A percentile compares a stretch with the other conserved stretches of the same genome.
Conservation (phyloP, 2,888 invertebrate species). For the Camptogramma bilineatum region DNA sequence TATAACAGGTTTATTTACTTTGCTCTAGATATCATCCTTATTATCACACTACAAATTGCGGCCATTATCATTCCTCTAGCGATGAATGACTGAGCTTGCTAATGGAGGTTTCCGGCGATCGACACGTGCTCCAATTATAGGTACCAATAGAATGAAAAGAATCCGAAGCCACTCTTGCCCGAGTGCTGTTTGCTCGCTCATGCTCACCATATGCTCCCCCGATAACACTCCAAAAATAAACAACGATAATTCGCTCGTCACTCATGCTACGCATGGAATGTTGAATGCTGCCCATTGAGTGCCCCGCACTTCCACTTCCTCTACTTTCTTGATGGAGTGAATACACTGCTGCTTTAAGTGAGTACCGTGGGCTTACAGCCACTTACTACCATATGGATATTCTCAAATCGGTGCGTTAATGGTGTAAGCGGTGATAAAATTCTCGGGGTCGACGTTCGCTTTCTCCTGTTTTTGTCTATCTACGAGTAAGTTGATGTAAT, state of each 20-base stretch:
- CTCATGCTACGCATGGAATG: constrained; percentile 66
- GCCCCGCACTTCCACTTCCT: constrained; percentile 68
- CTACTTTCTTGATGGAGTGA: constrained; percentile 65
- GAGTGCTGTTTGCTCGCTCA: constrained; percentile 52
- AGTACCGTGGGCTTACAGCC: constrained; percentile 49
- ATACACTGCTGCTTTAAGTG: constrained; percentile 59
- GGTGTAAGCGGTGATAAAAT: constrained; percentile 59
- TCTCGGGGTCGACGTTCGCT: constrained; percentile 70
- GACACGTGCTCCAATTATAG: constrained; percentile 45
- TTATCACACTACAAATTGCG: constrained; percentile 33
- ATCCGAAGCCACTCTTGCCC: constrained; percentile 51
- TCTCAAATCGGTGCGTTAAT: constrained; percentile 60
- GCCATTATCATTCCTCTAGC: constrained; percentile 39
- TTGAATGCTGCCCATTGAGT: constrained; percentile 58
- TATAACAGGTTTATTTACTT: constrained; percentile 13
- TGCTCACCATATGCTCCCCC: constrained; percentile 61
- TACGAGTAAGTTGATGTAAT: constrained; percentile 66
- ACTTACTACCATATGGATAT: constrained; percentile 54
- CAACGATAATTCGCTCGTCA: constrained; percentile 69
- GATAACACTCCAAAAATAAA: constrained; percentile 74
- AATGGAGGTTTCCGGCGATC: constrained; percentile 47
- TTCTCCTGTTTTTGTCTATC: constrained; percentile 64
- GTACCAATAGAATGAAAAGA: constrained; percentile 47
- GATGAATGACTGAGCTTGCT: constrained; percentile 41
- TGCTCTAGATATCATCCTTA: constrained; percentile 17